phyloP scores from a whole-genome alignment of 2,113 vertebrate genomes.

The Oxyura jamaicensis region DNA sequence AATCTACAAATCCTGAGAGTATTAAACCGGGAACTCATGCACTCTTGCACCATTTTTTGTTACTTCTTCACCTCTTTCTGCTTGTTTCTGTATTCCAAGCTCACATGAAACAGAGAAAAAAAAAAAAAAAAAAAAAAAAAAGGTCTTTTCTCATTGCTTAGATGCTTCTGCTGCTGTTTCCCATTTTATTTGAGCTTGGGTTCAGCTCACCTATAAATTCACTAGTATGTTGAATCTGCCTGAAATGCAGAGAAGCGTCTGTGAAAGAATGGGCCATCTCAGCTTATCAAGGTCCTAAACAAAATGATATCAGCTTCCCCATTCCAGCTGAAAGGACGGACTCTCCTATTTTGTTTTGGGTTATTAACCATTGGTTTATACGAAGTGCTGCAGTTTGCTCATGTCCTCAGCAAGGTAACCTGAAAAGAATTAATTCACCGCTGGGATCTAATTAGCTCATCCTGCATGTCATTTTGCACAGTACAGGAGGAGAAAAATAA shows the following conservation, averaged over 20 bases:
- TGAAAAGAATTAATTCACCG: not conserved
- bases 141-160: not conserved
- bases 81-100: conserved; percentile 1
- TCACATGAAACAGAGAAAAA: not conserved
- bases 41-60: not conserved
- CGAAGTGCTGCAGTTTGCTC: not conserved
- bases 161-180: not conserved
- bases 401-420: not conserved
- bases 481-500: not conserved
- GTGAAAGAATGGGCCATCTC: not conserved
- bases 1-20: not conserved
- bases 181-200: not conserved
- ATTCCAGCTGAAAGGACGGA: not conserved
- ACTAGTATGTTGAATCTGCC: not conserved
- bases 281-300: not conserved
- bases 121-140: not conserved
- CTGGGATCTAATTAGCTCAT: not conserved
- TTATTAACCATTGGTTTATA: conserved; percentile 15
- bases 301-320: not conserved
- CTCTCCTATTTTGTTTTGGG: not conserved
- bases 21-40: not conserved
- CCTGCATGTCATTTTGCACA: not conserved
- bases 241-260: not conserved
- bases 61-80: not conserved
- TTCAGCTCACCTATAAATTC: not conserved